phyloP scores from a whole-genome alignment of 2,113 vertebrate genomes.

The Stercorarius parasiticus region DNA sequence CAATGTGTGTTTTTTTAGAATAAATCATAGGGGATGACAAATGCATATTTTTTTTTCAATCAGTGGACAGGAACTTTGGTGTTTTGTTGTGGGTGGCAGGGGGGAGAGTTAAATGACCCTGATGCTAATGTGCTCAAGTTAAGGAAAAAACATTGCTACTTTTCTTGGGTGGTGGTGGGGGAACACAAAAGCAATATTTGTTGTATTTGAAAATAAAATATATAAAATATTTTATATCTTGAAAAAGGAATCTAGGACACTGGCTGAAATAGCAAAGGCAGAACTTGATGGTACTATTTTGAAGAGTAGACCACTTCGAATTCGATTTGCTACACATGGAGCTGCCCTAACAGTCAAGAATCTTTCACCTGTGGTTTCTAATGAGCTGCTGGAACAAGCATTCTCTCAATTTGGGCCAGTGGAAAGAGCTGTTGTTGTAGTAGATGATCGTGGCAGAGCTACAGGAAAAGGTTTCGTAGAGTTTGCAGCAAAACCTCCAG shows the following conservation, averaged over 20 bases:
- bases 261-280: conserved; percentile 96
- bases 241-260: conserved; percentile 90
- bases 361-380: conserved; percentile 91
- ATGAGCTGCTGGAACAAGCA: conserved; percentile 95
- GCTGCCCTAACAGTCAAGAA: conserved; percentile 92
- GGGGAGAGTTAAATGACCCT: not conserved
- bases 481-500: conserved; percentile 92
- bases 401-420: conserved; percentile 95
- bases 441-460: conserved; percentile 93
- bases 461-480: conserved; percentile 94
- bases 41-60: not conserved
- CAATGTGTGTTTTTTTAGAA: not conserved
- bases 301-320: conserved; percentile 88
- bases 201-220: not conserved
- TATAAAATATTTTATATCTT: conserved; percentile 53
- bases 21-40: not conserved
- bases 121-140: not conserved
- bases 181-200: not conserved
- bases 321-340: conserved; percentile 93
- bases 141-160: not conserved
- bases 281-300: conserved; percentile 92
- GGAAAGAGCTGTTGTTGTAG: conserved; percentile 92
- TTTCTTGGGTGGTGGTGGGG: not conserved
- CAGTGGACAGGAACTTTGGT: not conserved
- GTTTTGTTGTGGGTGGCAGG: not conserved